Evolutionary conservation across 2,797 vertebrate species (phyloP), one percentile per base, ranked within the genome.

Genomic region (Tapirus indicus): DNA sequence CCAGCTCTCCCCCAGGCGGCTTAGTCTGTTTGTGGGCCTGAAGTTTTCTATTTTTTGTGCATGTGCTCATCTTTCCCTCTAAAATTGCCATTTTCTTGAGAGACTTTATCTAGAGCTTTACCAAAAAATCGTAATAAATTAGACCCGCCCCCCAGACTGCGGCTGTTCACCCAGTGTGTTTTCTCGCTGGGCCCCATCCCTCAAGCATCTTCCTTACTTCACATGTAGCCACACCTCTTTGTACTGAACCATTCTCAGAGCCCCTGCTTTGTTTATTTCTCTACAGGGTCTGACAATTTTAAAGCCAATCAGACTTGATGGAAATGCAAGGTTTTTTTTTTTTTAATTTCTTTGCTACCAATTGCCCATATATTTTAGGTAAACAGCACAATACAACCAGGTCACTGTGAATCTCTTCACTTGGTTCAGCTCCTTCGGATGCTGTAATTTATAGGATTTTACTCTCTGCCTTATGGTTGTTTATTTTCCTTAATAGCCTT

Each of bases 401-500:
- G 56, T 85, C 47, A 13, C 35, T 17, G 10, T 41, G 32, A 29
- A 35, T 79, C 56, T 86, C 68, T 86, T 60, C 38, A 3, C 75
- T 64, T 29, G n/a, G 27, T 56, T 62, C 25, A 58, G 69, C 41
- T 78, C 80, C 29, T 52, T 58, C 0, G 0, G n/a, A 74, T 7
- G 27, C 83, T 86, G 32, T 82, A 77, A 91, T 89, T 78, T 68
- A 71, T 29, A 95, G 54, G 58, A 27, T 47, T 95, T 89, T 77
- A 47, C 17, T 74, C 44, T 56, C 78, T 74, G 41, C 27, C 7
- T 18, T 77, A 52, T 62, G 47, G 58, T 58, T 94, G 64, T 77
- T 96, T 94, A 29, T 97, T 96, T 93, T 94, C 69, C 20, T 77
- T 77, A 88, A 80, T 38, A 86, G 77, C 14, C 77, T 91, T 97